Conservation (phyloP, 2,797 vertebrate species). For the Ctenosaura bakeri region DNA sequence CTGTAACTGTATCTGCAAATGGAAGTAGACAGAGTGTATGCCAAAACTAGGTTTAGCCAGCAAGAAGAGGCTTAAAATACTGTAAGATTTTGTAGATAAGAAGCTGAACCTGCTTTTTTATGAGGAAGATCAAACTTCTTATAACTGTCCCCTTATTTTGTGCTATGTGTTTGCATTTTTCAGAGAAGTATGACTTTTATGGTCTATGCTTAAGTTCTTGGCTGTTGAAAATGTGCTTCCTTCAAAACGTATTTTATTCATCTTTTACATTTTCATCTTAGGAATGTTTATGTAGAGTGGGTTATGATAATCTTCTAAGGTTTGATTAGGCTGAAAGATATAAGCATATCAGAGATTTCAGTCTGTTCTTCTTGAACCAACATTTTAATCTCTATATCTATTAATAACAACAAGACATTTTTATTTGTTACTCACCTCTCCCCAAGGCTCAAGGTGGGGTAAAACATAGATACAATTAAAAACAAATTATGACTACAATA, state of each 20-base stretch:
- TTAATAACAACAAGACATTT: no score
- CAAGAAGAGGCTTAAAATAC: not conserved
- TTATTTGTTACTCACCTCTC: no score
- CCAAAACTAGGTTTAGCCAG: not conserved
- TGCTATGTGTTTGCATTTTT: not conserved
- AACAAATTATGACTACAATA: no score
- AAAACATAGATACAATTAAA: no score
- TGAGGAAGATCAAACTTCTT: not conserved
- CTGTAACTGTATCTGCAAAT: not conserved
- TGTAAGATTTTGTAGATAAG: not conserved
- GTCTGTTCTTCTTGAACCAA: not conserved
- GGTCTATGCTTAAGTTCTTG: not conserved
- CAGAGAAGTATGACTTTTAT: not conserved
- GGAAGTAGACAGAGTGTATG: not conserved
- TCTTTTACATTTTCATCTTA: not conserved
- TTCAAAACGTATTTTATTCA: not conserved
- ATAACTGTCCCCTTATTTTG: not conserved
- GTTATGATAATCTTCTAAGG: not conserved
- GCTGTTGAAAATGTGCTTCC: not conserved
- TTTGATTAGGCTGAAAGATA: not conserved
- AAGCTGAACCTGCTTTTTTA: not conserved
- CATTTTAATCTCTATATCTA: not conserved
- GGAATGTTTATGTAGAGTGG: not conserved
- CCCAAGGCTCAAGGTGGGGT: no score
- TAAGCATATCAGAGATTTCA: not conserved